Percentiles rank a stretch among this genome's conserved stretches.
These are phyloP conservation scores for Thymallus thymallus DNA, from an alignment of 2,113 vertebrate genomes.

Conservation along the genomic window DNA sequence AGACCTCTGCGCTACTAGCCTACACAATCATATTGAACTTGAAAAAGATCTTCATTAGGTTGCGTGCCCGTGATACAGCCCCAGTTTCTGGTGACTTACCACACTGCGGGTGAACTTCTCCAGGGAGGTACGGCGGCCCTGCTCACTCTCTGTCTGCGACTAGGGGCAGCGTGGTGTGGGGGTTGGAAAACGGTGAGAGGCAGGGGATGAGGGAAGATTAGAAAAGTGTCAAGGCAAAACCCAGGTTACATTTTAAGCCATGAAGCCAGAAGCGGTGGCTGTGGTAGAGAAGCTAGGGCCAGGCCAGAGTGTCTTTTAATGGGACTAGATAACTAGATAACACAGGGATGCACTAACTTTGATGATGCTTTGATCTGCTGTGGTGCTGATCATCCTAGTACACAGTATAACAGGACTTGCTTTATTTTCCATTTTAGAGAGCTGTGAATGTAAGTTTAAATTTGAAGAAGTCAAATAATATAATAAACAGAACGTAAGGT, in stretches of 20 bases:
- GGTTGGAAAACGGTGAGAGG: slow-evolving; percentile 16
- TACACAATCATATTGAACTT: no score
- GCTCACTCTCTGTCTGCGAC: slow-evolving; percentile 90
- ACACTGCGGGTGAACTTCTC: slow-evolving; percentile 98
- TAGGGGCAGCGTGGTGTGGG: slow-evolving; percentile 61
- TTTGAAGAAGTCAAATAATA: no score
- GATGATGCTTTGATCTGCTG: no score
- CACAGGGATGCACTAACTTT: no score
- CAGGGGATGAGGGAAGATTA: slow-evolving; percentile 17
- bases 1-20: no score
- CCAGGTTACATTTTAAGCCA: not conserved
- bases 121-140: slow-evolving; percentile 97
- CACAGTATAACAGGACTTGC: no score
- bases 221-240: slow-evolving; percentile 42
- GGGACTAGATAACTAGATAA: no score
- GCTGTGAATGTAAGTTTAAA: no score
- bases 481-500: not conserved
- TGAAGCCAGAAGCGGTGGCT: not conserved
- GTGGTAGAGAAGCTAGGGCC: slow-evolving; percentile 32
- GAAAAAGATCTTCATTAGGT: not conserved
- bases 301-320: slow-evolving; percentile 1
- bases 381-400: no score
- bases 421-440: no score
- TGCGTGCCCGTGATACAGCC: slow-evolving; percentile 61
- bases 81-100: slow-evolving; percentile 82